Evolutionary conservation across 2,113 vertebrate species (phyloP).

Genomic region (Lophius piscatorius): DNA sequence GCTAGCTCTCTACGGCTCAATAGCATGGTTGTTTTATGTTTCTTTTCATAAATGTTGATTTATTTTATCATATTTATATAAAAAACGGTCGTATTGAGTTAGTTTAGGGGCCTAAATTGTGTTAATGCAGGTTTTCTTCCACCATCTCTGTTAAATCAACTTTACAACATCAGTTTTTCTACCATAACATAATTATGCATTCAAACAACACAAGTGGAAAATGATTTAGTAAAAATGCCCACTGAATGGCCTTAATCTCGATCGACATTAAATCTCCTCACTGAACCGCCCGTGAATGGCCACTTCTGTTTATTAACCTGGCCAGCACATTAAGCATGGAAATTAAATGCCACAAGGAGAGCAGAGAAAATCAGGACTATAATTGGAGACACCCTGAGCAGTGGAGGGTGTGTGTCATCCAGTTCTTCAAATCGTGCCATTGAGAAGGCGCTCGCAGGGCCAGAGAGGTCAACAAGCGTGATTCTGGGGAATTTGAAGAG

Average conservation of each 20-base stretch:
- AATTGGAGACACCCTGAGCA: slow-evolving; percentile 67
- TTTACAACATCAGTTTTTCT: slow-evolving; percentile 9
- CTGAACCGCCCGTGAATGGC: slow-evolving; percentile 60
- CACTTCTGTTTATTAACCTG: slow-evolving; percentile 78
- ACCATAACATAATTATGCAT: slow-evolving; percentile 3
- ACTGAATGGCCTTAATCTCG: slow-evolving; percentile 54
- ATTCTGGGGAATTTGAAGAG: slow-evolving; percentile 52
- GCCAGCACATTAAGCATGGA: slow-evolving; percentile 69
- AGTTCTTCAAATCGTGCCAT: slow-evolving; percentile 75
- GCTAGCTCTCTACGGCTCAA: too few species aligned
- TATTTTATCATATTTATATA: too few species aligned
- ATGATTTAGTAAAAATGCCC: slow-evolving; percentile 22
- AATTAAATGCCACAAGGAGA: slow-evolving; percentile 66
- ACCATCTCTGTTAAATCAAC: not conserved
- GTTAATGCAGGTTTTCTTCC: too few species aligned
- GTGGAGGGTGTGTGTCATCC: slow-evolving; percentile 85
- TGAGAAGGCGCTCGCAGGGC: slow-evolving; percentile 43
- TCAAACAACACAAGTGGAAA: slow-evolving; percentile 25
- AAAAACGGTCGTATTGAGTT: too few species aligned
- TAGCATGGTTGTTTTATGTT: too few species aligned
- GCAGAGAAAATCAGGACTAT: slow-evolving; percentile 54
- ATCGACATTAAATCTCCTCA: slow-evolving; percentile 66
- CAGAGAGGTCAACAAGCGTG: slow-evolving; percentile 72
- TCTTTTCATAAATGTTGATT: too few species aligned
- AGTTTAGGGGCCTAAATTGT: too few species aligned